phyloP scores from a whole-genome alignment of 2,888 invertebrate genomes.

The Lasioglossum zephyrum region DNA sequence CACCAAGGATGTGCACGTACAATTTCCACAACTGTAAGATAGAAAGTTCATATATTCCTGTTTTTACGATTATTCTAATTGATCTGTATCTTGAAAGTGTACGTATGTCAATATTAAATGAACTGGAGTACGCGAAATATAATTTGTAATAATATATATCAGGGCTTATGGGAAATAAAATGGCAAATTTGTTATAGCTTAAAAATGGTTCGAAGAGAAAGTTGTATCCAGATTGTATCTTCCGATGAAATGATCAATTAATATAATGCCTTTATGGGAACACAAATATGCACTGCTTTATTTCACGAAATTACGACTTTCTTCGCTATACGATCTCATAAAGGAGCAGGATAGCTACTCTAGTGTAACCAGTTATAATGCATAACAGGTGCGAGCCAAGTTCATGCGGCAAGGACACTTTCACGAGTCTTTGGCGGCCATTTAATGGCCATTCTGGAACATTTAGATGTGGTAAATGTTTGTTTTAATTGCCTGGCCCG shows the following conservation, averaged over 20 bases:
- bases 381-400: slow-evolving; percentile 72
- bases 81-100: too few relatives aligned
- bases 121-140: too few relatives aligned
- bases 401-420: slow-evolving; percentile 83
- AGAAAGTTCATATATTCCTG: neutral
- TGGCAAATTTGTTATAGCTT: neutral
- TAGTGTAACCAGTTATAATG: slow-evolving; percentile 59
- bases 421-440: slow-evolving; percentile 69
- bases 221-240: neutral
- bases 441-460: slow-evolving; percentile 33
- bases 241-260: neutral
- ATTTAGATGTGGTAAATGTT: slow-evolving; percentile 19
- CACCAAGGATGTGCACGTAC: too few relatives aligned
- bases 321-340: neutral
- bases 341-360: slow-evolving; percentile 32
- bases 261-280: neutral
- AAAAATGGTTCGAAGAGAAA: neutral
- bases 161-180: neutral
- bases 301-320: neutral
- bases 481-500: slow-evolving; percentile 10
- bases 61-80: neutral
- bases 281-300: neutral
- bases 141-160: neutral
- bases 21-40: neutral
- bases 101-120: too few relatives aligned